These are phyloP conservation scores for Lepus europaeus DNA, from an alignment of 2,113 vertebrate genomes.

Conservation along the genomic window DNA sequence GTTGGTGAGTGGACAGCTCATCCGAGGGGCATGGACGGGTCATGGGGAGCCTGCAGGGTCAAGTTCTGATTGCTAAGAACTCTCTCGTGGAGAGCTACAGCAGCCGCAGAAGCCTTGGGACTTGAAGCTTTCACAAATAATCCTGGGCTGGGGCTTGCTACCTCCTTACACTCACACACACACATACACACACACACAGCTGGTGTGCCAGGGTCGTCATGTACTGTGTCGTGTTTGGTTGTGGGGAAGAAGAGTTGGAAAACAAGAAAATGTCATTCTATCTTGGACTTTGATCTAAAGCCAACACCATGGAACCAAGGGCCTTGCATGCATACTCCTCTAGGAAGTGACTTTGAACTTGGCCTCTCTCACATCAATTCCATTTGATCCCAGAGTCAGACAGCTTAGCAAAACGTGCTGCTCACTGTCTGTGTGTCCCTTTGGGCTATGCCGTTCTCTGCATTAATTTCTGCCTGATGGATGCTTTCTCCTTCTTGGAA, in stretches of 20 bases:
- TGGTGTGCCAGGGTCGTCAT: neutral
- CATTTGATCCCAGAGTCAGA: neutral
- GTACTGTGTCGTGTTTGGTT: neutral
- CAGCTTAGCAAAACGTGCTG: neutral
- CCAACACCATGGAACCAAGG: neutral
- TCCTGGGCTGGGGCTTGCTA: neutral
- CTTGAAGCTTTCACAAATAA: conserved; percentile 6
- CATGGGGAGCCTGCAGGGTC: conserved; percentile 48
- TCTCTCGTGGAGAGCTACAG: conserved; percentile 46
- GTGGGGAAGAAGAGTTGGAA: neutral
- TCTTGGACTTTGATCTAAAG: neutral
- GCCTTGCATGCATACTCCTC: neutral
- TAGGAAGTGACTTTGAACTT: neutral
- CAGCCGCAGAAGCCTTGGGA: conserved; percentile 59
- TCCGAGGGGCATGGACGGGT: neutral
- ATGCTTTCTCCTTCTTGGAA: neutral
- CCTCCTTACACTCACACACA: neutral
- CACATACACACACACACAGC: neutral
- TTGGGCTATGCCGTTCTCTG: neutral
- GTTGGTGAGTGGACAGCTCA: neutral
- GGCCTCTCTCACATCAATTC: neutral
- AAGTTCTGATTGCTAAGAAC: conserved; percentile 77
- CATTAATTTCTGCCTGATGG: neutral
- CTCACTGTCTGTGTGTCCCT: neutral
- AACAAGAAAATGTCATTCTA: neutral